Evolutionary conservation across 2,113 vertebrate species (phyloP), one percentile per base, ranked within the genome.

Genomic region (Leptobrachium leishanense): DNA sequence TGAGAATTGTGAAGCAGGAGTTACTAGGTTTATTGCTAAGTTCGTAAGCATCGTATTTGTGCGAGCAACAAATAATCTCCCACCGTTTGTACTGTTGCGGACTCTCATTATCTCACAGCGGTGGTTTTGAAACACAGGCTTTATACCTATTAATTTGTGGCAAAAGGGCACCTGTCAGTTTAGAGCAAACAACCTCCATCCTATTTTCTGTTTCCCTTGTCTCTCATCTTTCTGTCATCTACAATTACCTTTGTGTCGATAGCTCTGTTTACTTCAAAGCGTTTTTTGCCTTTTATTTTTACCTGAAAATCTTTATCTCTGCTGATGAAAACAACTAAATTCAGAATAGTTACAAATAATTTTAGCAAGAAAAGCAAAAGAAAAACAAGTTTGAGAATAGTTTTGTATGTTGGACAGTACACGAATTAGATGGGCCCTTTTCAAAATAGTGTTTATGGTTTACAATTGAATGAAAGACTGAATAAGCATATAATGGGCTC

Each of bases 31-130:
- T 77, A 46, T 73, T 80, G 50, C 77, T 67, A 73, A 41, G 70
- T 20, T 57, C 54, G 63, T 59, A 73, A n/a, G 62, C 67, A 20
- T 42, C 50, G 40, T 68, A 20, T 74, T 55, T 73, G 46, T 80
- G 39, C 9, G 20, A 74, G 40, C 10, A 79, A 79, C 43, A 66
- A 43, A 54, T n/a, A 57, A 3, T 13, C 62, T 39, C 40, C 50
- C n/a, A 46, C 50, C 11, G 43, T 11, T 46, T 31, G 7, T n/a
- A 69, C 71, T 73, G 43, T 57, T n/a, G 12, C 3, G 13, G 71
- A n/a, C 63, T 57, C 57, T 72, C 77, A 68, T 80, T 80, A 79
- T 79, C 77, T 80, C 63, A 72, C 70, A 80, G 70, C 77, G 55
- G 77, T 13, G 7, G 50, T 43, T 80, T 80, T 57, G 59, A 73